Evolutionary conservation across 2,888 invertebrate genomes (phyloP).

Genomic region (Scaptomyza flava): DNA sequence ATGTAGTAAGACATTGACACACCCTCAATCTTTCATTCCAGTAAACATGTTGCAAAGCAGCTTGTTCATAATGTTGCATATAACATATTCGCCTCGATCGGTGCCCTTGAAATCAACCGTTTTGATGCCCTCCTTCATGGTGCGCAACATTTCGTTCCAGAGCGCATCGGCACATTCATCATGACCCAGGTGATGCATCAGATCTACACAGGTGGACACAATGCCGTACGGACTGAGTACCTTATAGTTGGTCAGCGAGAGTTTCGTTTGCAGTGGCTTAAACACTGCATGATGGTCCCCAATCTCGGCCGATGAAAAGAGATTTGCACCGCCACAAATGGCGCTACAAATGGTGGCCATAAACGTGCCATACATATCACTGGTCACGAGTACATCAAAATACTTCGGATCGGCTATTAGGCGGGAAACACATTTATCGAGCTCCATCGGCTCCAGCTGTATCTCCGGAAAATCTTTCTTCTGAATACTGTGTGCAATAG

Average conservation of each 20-base stretch:
- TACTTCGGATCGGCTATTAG: conserved; percentile 58
- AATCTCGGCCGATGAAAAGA: conserved; percentile 71
- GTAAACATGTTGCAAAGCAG: conserved; percentile 52
- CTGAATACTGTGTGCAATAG: conserved; percentile 54
- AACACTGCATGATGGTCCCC: conserved; percentile 76
- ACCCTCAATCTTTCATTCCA: neutral
- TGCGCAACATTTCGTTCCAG: conserved; percentile 60
- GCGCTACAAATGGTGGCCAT: conserved; percentile 69
- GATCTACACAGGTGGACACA: conserved; percentile 63
- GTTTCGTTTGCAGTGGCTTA: conserved; percentile 78
- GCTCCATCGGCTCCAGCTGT: conserved; percentile 58
- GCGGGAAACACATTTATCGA: conserved; percentile 56
- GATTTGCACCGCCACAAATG: conserved; percentile 76
- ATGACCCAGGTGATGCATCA: conserved; percentile 63
- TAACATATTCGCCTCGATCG: conserved; percentile 63
- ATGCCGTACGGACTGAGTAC: conserved; percentile 75
- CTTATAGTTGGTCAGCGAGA: conserved; percentile 67
- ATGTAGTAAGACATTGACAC: conserved; percentile 10
- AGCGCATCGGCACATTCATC: conserved; percentile 45
- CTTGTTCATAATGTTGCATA: conserved; percentile 65
- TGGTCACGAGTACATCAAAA: conserved; percentile 74
- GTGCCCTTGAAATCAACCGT: conserved; percentile 69
- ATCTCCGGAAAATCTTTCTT: conserved; percentile 36
- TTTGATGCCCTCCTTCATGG: conserved; percentile 66
- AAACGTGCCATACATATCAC: conserved; percentile 76